Percentiles rank a stretch among this genome's conserved stretches.
Conservation (phyloP, 1,140 invertebrate species). For the Tetraneura akinire region DNA sequence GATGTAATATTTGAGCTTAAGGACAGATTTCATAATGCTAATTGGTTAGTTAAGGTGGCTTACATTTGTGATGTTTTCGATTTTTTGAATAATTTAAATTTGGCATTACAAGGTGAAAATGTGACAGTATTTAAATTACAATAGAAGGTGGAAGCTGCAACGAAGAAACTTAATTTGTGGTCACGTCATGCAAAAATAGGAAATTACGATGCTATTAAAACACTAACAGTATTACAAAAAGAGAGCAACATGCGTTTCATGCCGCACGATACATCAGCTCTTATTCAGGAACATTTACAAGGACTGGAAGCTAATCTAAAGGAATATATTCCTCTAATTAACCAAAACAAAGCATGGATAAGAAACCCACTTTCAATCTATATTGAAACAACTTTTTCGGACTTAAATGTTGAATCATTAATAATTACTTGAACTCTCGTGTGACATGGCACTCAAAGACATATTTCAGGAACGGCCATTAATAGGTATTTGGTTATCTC, state of each 20-base stretch:
- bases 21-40: not conserved
- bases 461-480: too few relatives aligned
- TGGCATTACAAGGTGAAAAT: conserved; percentile 21
- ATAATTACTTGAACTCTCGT: too few relatives aligned
- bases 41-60: conserved; percentile 13
- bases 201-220: conserved; percentile 1
- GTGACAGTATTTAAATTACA: conserved; percentile 5
- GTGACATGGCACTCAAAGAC: too few relatives aligned
- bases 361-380: too few relatives aligned
- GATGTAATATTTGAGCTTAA: not conserved
- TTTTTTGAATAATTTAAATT: conserved; percentile 35
- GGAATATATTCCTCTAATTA: too few relatives aligned
- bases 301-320: not conserved
- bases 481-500: too few relatives aligned
- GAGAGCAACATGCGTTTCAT: not conserved
- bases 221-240: not conserved
- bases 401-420: too few relatives aligned
- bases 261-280: conserved; percentile 6
- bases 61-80: conserved; percentile 41
- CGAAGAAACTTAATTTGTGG: not conserved
- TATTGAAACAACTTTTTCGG: too few relatives aligned
- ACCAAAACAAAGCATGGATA: too few relatives aligned
- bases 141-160: not conserved
- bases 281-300: conserved; percentile 28
- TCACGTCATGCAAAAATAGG: not conserved